A percentile compares a stretch with the other conserved stretches of the same genome.
Conservation (phyloP, 2,888 invertebrate species). For the Xiphydria camelus region DNA sequence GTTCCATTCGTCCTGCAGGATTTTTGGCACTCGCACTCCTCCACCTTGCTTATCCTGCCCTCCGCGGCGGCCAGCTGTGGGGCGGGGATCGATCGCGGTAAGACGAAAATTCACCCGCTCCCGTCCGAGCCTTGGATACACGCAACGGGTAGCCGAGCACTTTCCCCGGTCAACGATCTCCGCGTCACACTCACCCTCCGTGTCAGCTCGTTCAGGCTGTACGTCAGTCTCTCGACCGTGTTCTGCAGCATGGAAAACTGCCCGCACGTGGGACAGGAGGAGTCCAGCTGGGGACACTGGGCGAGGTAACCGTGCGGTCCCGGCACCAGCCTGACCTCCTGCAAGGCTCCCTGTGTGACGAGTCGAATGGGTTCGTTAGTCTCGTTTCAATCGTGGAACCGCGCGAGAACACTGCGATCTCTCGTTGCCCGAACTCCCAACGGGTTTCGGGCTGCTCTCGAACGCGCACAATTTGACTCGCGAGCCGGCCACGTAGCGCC, state of each 20-base stretch:
- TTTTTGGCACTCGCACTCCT: slow-evolving; percentile 89
- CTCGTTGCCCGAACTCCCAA: no score
- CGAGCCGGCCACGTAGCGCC: no score
- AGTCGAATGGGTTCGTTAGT: background rate
- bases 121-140: background rate
- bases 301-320: slow-evolving; percentile 84
- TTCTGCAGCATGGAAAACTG: slow-evolving; percentile 84
- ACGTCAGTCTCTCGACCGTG: slow-evolving; percentile 78
- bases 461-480: no score
- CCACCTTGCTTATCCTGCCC: slow-evolving; percentile 75
- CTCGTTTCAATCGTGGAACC: no score
- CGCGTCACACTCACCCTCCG: slow-evolving; percentile 75
- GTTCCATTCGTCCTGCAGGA: slow-evolving; percentile 83
- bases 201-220: slow-evolving; percentile 80
- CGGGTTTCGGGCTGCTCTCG: no score
- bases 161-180: background rate
- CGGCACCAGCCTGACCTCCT: slow-evolving; percentile 83
- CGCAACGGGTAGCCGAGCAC: background rate
- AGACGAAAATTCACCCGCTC: background rate
- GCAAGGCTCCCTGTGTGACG: slow-evolving; percentile 75
- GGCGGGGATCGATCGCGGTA: slow-evolving; percentile 44
- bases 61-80: slow-evolving; percentile 84
- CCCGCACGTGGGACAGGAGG: slow-evolving; percentile 88
- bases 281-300: slow-evolving; percentile 84
- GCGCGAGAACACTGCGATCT: no score